Evolutionary conservation across 64 coral and sea anemone genomes (phyloP).

Genomic region (Actinia tenebrosa): DNA sequence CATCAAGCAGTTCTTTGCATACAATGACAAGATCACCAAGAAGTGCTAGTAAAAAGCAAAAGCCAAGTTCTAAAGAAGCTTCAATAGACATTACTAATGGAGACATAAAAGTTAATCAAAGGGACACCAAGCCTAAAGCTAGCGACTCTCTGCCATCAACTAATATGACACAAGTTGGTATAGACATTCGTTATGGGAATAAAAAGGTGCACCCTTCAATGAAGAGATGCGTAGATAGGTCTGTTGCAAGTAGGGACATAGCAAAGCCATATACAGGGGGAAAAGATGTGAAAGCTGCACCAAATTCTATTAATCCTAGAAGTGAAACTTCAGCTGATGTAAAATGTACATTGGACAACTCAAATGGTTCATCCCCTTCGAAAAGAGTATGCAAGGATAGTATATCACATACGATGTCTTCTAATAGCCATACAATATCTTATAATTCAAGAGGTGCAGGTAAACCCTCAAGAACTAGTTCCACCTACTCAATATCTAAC

Average conservation of each 20-base stretch:
- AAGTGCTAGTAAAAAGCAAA: not conserved
- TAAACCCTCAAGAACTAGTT: not conserved
- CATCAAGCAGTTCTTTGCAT: not conserved
- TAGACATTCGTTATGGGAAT: conserved; percentile 10
- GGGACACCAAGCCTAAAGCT: not conserved
- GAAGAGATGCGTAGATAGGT: not conserved
- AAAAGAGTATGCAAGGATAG: not conserved
- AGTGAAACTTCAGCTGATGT: not conserved
- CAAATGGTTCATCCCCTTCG: not conserved
- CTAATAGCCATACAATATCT: not conserved
- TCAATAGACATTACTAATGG: not conserved
- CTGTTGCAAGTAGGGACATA: not conserved
- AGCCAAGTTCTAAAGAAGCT: not conserved
- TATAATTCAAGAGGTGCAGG: not conserved
- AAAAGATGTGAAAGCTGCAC: not conserved
- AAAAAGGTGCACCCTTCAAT: conserved; percentile 2
- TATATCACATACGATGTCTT: not conserved
- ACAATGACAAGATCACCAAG: not conserved
- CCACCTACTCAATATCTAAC: not conserved
- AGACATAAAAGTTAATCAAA: not conserved
- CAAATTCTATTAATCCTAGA: not conserved
- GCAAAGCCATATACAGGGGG: not conserved
- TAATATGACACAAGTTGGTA: not conserved
- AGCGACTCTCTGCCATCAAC: not conserved
- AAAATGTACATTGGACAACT: not conserved